Conservation (phyloP, 2,888 invertebrate genomes). For the Gasteruption jaculator region DNA sequence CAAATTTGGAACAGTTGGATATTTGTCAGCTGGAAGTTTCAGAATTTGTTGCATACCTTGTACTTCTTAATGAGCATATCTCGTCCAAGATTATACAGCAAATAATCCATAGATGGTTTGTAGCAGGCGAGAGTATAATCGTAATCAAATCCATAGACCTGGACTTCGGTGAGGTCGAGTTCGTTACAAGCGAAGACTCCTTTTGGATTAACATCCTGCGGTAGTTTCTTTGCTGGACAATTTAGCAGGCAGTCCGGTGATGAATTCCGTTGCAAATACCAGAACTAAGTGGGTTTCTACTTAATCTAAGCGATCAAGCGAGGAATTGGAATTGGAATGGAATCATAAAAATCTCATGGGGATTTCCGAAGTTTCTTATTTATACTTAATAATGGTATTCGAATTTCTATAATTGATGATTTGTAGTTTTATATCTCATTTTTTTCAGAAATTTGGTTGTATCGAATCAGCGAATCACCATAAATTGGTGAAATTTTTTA, state of each 20-base stretch:
- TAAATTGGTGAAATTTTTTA: no score
- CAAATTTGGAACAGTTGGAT: no score
- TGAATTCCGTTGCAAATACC: no score
- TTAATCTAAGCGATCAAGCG: not conserved
- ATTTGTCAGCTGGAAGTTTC: no score
- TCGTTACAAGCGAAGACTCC: conserved; percentile 98
- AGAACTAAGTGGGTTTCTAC: no score
- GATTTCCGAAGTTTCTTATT: not conserved
- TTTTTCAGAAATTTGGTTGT: no score
- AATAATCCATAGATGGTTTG: conserved; percentile 80
- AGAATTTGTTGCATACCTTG: conserved; percentile 69
- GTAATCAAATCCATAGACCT: conserved; percentile 97
- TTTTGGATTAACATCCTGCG: conserved; percentile 77
- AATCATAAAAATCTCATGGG: not conserved
- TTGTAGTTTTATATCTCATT: no score
- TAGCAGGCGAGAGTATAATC: conserved; percentile 97
- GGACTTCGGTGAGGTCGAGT: conserved; percentile 82
- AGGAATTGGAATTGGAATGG: conserved; percentile 7
- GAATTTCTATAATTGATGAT: no score
- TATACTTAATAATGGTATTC: not conserved
- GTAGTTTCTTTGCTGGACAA: conserved; percentile 75
- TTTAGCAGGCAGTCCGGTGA: not conserved
- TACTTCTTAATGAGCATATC: conserved; percentile 81
- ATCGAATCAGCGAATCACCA: no score
- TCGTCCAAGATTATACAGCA: conserved; percentile 86